These are phyloP conservation scores for Sepioteuthis lessoniana DNA, from an alignment of 2,888 invertebrate species.

Conservation along the genomic window DNA sequence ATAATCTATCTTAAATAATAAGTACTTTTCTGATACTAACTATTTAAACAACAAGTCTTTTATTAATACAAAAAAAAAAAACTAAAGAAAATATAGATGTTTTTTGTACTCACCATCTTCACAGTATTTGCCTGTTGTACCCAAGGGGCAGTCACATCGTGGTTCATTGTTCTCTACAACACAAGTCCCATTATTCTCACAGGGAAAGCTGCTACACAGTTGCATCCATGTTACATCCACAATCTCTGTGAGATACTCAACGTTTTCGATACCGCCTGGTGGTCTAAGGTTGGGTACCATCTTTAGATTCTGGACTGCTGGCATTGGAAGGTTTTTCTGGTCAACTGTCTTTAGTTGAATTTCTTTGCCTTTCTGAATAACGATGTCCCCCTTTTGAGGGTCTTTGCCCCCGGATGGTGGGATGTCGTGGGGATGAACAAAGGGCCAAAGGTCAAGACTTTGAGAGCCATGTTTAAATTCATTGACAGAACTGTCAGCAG, in stretches of 20 bases:
- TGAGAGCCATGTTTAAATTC: constrained; percentile 25
- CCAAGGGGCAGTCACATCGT: constrained; percentile 89
- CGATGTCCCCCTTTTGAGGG: background rate
- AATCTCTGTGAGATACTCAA: background rate
- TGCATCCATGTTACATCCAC: constrained; percentile 36
- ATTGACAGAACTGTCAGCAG: background rate
- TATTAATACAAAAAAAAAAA: no score
- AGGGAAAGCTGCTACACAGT: constrained; percentile 60
- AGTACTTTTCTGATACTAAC: no score
- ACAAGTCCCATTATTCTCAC: constrained; percentile 68
- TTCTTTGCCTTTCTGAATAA: background rate
- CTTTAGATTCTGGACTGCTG: background rate
- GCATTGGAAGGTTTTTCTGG: no score
- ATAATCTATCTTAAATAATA: no score
- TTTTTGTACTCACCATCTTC: constrained; percentile 80
- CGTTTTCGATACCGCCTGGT: background rate
- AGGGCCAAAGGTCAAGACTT: background rate
- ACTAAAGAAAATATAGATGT: background rate
- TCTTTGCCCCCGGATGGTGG: background rate
- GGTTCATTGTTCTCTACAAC: constrained; percentile 62
- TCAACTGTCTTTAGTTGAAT: background rate
- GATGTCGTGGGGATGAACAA: background rate
- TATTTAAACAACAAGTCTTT: no score
- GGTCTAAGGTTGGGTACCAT: background rate
- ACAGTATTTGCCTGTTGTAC: constrained; percentile 90